These are phyloP conservation scores for Clivina fossor DNA, from an alignment of 2,888 invertebrate genomes.

Conservation along the genomic window DNA sequence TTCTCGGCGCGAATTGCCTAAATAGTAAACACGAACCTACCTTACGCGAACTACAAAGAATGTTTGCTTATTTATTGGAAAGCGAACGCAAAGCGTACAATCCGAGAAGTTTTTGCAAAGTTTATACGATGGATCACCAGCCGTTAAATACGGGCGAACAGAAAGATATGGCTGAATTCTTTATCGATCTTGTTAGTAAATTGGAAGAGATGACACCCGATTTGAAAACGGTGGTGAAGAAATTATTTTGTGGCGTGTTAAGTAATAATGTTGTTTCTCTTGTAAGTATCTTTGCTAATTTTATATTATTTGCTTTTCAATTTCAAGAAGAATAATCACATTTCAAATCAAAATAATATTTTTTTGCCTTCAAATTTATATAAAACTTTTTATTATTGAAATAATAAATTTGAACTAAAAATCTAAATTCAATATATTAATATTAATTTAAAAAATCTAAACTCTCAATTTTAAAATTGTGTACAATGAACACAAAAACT, in stretches of 20 bases:
- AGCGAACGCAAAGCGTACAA: slow-evolving; percentile 95
- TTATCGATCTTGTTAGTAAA: slow-evolving; percentile 94
- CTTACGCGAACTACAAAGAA: slow-evolving; percentile 83
- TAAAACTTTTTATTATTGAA: too few species aligned
- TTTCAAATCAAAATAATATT: neutral
- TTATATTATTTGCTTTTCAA: neutral
- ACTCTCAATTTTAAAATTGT: too few species aligned
- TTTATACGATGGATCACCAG: slow-evolving; percentile 96
- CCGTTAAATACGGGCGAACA: slow-evolving; percentile 95
- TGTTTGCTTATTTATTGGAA: slow-evolving; percentile 94
- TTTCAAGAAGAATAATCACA: neutral
- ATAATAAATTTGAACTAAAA: too few species aligned
- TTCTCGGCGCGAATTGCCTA: slow-evolving; percentile 72
- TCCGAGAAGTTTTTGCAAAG: slow-evolving; percentile 92
- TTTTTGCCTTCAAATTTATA: too few species aligned
- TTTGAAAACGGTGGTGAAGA: slow-evolving; percentile 85
- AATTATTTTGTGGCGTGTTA: slow-evolving; percentile 88
- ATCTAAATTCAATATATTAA: too few species aligned
- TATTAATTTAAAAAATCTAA: too few species aligned
- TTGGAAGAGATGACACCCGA: slow-evolving; percentile 94
- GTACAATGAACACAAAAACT: too few species aligned
- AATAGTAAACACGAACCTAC: slow-evolving; percentile 80
- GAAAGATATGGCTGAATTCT: slow-evolving; percentile 98
- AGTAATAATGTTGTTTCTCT: slow-evolving; percentile 95
- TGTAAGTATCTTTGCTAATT: slow-evolving; percentile 54